A percentile compares a stretch with the other conserved stretches of the same genome.
Evolutionary conservation across 2,797 vertebrate genomes (phyloP).

Genomic region (Rhyacichthys aspro): DNA sequence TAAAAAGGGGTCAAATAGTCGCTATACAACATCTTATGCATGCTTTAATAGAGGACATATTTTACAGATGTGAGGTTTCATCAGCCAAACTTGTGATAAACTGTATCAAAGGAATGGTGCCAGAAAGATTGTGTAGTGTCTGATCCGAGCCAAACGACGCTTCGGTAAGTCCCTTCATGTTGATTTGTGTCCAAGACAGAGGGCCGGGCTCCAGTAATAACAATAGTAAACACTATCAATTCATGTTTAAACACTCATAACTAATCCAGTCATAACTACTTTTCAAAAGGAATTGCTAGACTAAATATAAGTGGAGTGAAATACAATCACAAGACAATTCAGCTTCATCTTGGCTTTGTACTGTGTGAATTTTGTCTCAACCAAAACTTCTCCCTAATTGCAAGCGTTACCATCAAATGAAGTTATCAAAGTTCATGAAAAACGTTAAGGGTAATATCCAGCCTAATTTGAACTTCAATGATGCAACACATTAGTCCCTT

Average conservation of each 20-base stretch:
- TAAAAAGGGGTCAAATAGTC: too few relatives aligned
- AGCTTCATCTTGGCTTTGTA: too few relatives aligned
- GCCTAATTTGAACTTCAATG: too few relatives aligned
- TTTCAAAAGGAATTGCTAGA: neutral
- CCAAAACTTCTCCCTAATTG: too few relatives aligned
- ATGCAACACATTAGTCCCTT: too few relatives aligned
- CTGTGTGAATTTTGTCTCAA: too few relatives aligned
- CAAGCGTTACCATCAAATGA: too few relatives aligned
- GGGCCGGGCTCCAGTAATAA: slow-evolving; percentile 6
- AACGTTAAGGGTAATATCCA: too few relatives aligned
- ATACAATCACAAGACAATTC: too few relatives aligned
- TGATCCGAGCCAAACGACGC: slow-evolving; percentile 26
- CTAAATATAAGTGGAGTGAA: too few relatives aligned
- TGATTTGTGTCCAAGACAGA: slow-evolving; percentile 26
- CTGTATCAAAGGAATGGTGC: slow-evolving; percentile 19
- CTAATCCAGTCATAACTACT: neutral
- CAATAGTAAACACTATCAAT: neutral
- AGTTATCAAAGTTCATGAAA: too few relatives aligned
- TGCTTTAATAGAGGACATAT: slow-evolving; percentile 5
- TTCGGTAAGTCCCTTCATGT: slow-evolving; percentile 24
- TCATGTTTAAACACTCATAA: neutral
- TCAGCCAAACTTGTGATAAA: slow-evolving; percentile 31
- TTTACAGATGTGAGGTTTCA: slow-evolving; percentile 28
- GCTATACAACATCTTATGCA: too few relatives aligned
- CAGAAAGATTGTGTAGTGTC: slow-evolving; percentile 31